A percentile compares a stretch with the other conserved stretches of the same genome.
Conservation (phyloP, 2,797 vertebrate genomes). For the Enteromius thamalakanensis region DNA sequence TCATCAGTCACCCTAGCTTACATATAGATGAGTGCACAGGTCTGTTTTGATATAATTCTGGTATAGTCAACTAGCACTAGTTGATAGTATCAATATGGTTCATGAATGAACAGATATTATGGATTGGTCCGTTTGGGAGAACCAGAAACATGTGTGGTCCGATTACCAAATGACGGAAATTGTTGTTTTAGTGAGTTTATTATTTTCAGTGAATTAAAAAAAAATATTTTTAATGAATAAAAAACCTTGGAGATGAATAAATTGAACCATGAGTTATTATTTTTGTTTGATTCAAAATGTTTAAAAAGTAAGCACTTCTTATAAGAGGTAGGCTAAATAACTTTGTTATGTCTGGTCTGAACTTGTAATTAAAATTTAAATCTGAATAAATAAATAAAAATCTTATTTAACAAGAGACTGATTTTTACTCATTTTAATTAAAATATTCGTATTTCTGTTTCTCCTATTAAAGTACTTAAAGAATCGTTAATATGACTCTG, state of each 20-base stretch:
- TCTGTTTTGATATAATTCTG: not conserved
- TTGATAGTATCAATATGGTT: not conserved
- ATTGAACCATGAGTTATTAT: not conserved
- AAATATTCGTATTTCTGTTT: not conserved
- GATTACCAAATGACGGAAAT: not conserved
- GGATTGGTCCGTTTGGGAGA: not conserved
- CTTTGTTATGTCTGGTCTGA: not conserved
- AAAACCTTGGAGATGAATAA: not conserved
- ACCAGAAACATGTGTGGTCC: not conserved
- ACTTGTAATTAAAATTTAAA: not conserved
- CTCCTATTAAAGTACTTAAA: not conserved
- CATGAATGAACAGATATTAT: not conserved
- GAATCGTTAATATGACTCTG: not conserved
- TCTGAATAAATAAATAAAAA: too few relatives aligned
- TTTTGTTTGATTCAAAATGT: not conserved
- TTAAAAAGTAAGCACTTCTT: not conserved
- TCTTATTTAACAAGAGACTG: not conserved
- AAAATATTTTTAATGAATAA: not conserved
- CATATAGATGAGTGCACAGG: conserved; percentile 8
- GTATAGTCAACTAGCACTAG: not conserved
- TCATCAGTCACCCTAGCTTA: conserved; percentile 25
- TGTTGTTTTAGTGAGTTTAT: not conserved
- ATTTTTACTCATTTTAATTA: not conserved
- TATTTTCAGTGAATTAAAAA: not conserved
- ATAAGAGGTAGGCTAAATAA: not conserved